phyloP scores from a whole-genome alignment of 2,797 vertebrate species.

The Hoplostethus atlanticus region DNA sequence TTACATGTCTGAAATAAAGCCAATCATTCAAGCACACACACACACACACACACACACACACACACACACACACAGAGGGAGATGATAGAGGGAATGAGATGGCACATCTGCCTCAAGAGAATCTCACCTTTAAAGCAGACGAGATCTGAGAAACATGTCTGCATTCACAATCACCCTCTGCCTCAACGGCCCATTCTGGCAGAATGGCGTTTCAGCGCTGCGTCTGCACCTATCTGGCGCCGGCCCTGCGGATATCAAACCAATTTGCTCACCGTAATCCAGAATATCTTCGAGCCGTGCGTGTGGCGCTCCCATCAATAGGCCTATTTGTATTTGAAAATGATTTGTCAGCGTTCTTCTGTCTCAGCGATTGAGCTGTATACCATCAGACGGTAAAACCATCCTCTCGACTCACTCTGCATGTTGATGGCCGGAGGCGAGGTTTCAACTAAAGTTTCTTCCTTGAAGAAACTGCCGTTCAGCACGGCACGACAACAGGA shows the following conservation, averaged over 20 bases:
- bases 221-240: slow-evolving; percentile 48
- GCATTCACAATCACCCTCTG: slow-evolving; percentile 48
- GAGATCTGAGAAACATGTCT: slow-evolving; percentile 46
- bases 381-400: slow-evolving; percentile 47
- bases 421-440: slow-evolving; percentile 58
- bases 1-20: too few species aligned
- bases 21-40: too few species aligned
- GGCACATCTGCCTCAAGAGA: slow-evolving; percentile 33
- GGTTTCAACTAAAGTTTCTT: slow-evolving; percentile 65
- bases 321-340: slow-evolving; percentile 61
- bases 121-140: slow-evolving; percentile 47
- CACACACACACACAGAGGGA: not conserved
- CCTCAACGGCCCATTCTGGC: slow-evolving; percentile 22
- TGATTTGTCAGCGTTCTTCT: slow-evolving; percentile 69
- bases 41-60: not conserved
- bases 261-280: slow-evolving; percentile 45
- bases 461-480: slow-evolving; percentile 60
- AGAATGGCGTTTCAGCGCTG: slow-evolving; percentile 59
- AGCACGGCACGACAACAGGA: slow-evolving; percentile 55
- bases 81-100: slow-evolving; percentile 30
- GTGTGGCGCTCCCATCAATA: slow-evolving; percentile 51
- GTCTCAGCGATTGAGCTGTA: slow-evolving; percentile 40
- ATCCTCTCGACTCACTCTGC: slow-evolving; percentile 54
- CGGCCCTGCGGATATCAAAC: slow-evolving; percentile 45
- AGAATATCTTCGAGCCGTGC: slow-evolving; percentile 22